These are phyloP conservation scores for Perdita meconis DNA, from an alignment of 2,888 invertebrate species.

Conservation along the genomic window DNA sequence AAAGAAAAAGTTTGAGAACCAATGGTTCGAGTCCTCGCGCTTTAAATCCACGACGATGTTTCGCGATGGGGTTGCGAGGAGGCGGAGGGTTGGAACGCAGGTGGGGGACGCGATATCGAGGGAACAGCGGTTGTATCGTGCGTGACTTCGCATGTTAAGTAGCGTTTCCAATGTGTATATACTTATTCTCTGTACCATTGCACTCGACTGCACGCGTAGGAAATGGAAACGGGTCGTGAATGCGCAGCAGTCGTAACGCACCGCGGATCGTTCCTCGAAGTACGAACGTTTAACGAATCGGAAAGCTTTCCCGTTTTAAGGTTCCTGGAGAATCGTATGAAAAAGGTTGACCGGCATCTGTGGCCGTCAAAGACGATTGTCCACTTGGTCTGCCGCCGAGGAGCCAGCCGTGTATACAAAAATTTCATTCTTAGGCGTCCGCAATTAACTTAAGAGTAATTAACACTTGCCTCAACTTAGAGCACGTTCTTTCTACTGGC, in stretches of 20 bases:
- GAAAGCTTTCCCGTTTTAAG: background rate
- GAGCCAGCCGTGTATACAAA: constrained; percentile 38
- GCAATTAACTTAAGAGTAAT: constrained; percentile 49
- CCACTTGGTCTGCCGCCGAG: constrained; percentile 37
- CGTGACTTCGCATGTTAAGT: constrained; percentile 76
- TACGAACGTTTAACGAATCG: background rate
- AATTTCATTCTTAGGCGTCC: constrained; percentile 51
- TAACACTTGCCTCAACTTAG: constrained; percentile 39
- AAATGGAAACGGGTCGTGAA: constrained; percentile 29
- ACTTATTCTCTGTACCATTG: constrained; percentile 30
- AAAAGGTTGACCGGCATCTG: background rate
- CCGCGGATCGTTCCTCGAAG: background rate
- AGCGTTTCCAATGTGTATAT: constrained; percentile 47
- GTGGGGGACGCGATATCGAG: constrained; percentile 56
- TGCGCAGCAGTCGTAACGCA: constrained; percentile 3
- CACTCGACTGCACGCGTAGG: background rate
- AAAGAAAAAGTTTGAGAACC: no score
- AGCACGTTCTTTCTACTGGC: constrained; percentile 30
- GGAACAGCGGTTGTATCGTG: constrained; percentile 71
- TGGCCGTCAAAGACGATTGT: constrained; percentile 33
- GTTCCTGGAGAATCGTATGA: background rate
- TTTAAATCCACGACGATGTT: background rate
- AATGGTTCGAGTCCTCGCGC: background rate
- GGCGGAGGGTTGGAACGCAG: constrained; percentile 4
- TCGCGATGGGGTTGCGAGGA: constrained; percentile 4